Evolutionary conservation across 1,140 invertebrate genomes (phyloP).

Genomic region (Drosophila chauvacae): DNA sequence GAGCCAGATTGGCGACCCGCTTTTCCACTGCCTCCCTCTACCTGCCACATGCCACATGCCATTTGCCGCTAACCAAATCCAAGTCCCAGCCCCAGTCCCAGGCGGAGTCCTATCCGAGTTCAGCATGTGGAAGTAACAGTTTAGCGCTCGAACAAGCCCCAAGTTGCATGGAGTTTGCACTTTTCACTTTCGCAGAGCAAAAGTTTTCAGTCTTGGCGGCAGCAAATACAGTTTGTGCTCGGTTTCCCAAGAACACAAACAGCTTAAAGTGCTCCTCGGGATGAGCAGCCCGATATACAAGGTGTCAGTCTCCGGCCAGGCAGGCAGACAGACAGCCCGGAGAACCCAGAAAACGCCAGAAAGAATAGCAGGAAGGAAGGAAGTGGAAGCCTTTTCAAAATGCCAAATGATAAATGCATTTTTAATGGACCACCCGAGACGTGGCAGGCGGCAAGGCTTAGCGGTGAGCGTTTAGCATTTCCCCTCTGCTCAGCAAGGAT

Average conservation of each 20-base stretch:
- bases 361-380: conserved; percentile 28
- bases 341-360: neutral
- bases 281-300: conserved; percentile 47
- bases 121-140: conserved; percentile 78
- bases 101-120: neutral
- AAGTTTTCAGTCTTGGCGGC: conserved; percentile 48
- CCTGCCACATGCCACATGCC: conserved; percentile 1
- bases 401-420: conserved; percentile 81
- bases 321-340: conserved; percentile 15
- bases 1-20: conserved; percentile 52
- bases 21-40: conserved; percentile 1
- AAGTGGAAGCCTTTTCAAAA: conserved; percentile 76
- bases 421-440: conserved; percentile 71
- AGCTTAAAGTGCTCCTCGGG: conserved; percentile 51
- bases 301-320: conserved; percentile 32
- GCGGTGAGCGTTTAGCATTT: conserved; percentile 44
- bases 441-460: conserved; percentile 46
- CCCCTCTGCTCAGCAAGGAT: conserved; percentile 50
- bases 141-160: conserved; percentile 79
- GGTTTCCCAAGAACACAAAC: conserved; percentile 40
- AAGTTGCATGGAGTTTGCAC: conserved; percentile 62
- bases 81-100: conserved; percentile 13
- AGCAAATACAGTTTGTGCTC: conserved; percentile 72
- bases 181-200: conserved; percentile 64
- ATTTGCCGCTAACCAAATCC: conserved; percentile 13